These are phyloP conservation scores for Bufotes viridis DNA, from an alignment of 2,797 vertebrate species.

Conservation along the genomic window DNA sequence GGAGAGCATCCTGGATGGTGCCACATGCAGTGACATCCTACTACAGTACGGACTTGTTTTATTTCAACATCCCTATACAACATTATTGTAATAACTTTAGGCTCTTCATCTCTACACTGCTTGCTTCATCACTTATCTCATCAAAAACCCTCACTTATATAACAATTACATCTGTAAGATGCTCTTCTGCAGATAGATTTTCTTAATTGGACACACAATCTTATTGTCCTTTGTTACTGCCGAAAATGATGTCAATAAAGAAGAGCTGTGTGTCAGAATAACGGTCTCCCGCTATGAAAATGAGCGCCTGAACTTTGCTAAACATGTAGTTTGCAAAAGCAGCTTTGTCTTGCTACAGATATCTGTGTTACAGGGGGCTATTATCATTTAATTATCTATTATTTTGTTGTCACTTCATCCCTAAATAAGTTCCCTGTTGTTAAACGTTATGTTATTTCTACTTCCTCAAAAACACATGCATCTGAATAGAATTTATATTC, in stretches of 20 bases:
- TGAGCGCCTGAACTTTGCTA: slow-evolving; percentile 52
- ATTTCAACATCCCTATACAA: background rate
- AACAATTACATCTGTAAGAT: slow-evolving; percentile 43
- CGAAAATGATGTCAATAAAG: slow-evolving; percentile 42
- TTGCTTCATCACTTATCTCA: slow-evolving; percentile 36
- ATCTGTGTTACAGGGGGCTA: slow-evolving; percentile 46
- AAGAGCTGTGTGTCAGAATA: slow-evolving; percentile 49
- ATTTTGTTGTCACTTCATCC: slow-evolving; percentile 61
- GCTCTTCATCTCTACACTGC: background rate
- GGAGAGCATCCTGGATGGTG: background rate
- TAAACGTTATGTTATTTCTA: slow-evolving; percentile 28
- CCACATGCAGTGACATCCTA: background rate
- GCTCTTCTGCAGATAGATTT: slow-evolving; percentile 16
- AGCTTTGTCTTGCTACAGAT: slow-evolving; percentile 52
- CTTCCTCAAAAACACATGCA: background rate
- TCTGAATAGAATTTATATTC: background rate
- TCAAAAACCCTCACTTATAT: slow-evolving; percentile 38
- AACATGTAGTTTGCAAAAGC: slow-evolving; percentile 57
- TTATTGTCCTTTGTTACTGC: slow-evolving; percentile 49
- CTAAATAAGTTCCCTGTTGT: slow-evolving; percentile 53
- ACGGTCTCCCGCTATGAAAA: slow-evolving; percentile 53
- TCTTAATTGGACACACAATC: slow-evolving; percentile 36
- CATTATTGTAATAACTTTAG: slow-evolving; percentile 14
- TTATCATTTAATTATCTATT: slow-evolving; percentile 60
- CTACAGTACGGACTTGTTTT: background rate